Conservation (phyloP, 92 coral and sea anemone genomes). For the Phenganax stokvisi region DNA sequence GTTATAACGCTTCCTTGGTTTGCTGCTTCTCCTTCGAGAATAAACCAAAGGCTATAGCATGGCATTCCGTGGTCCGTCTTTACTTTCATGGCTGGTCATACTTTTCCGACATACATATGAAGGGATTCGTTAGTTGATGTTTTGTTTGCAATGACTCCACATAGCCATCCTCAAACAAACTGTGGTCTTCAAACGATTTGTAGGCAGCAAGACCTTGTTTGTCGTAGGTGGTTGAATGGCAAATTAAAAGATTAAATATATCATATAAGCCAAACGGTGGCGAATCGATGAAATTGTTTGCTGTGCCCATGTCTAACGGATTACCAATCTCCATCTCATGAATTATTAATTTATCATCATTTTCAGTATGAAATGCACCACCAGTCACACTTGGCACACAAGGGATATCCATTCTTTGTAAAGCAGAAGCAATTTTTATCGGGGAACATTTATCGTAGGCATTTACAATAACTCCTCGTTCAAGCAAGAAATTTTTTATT, state of each 20-base stretch:
- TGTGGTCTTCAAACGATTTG: not conserved
- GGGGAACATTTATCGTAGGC: constrained; percentile 21
- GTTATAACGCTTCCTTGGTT: not conserved
- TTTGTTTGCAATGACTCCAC: not conserved
- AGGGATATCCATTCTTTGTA: constrained; percentile 28
- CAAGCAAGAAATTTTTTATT: constrained; percentile 14
- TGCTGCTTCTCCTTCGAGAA: constrained; percentile 26
- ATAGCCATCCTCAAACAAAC: constrained; percentile 1
- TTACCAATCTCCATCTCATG: constrained; percentile 24
- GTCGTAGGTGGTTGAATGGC: not conserved
- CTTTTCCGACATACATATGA: constrained; percentile 38
- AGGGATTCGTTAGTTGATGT: not conserved
- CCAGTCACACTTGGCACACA: constrained; percentile 14
- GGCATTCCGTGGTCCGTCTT: constrained; percentile 13
- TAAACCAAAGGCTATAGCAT: constrained; percentile 43
- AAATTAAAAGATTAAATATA: not conserved
- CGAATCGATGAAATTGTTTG: not conserved
- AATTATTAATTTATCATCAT: constrained; percentile 20
- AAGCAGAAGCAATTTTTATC: constrained; percentile 32
- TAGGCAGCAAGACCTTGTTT: constrained; percentile 8
- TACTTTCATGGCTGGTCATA: constrained; percentile 32
- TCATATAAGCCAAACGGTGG: not conserved
- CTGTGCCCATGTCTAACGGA: not conserved
- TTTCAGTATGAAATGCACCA: not conserved
- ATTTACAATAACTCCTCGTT: constrained; percentile 37